Percentiles rank a stretch among this genome's conserved stretches.
phyloP scores from a whole-genome alignment of 2,888 invertebrate genomes.

The Holacanthella duospinosa region DNA sequence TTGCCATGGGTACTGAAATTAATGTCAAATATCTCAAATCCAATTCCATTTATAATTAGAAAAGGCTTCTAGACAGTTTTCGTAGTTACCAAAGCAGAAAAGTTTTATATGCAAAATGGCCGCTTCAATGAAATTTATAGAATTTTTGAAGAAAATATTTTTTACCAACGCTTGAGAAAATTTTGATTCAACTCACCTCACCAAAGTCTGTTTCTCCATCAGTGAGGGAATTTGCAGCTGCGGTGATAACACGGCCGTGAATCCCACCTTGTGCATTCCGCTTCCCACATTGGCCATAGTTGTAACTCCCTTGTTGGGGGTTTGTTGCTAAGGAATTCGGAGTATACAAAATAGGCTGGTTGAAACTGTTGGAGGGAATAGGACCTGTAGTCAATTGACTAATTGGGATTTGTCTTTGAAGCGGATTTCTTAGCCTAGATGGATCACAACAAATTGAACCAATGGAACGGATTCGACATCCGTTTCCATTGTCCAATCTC shows the following conservation, averaged over 20 bases:
- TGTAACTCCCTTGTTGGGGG: not conserved
- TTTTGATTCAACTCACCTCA: not conserved
- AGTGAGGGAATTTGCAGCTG: slow-evolving; percentile 13
- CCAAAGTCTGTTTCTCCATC: slow-evolving; percentile 23
- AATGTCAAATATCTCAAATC: not conserved
- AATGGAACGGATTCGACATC: slow-evolving; percentile 7
- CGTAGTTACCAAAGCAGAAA: too few relatives aligned
- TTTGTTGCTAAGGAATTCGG: not conserved
- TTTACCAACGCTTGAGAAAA: not conserved
- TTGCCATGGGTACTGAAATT: slow-evolving; percentile 76
- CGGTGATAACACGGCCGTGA: slow-evolving; percentile 70
- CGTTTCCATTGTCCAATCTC: slow-evolving; percentile 1
- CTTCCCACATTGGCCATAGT: slow-evolving; percentile 59
- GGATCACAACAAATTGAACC: slow-evolving; percentile 12
- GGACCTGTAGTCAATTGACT: not conserved
- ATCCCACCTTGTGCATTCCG: slow-evolving; percentile 71
- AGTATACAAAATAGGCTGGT: slow-evolving; percentile 1
- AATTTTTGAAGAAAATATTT: not conserved
- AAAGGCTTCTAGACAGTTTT: not conserved
- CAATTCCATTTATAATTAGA: not conserved
- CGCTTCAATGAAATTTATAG: not conserved
- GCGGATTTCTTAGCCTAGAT: slow-evolving; percentile 5
- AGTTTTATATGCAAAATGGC: too few relatives aligned
- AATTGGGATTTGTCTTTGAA: slow-evolving; percentile 1
- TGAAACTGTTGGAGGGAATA: slow-evolving; percentile 3